phyloP scores from a whole-genome alignment of 92 coral and sea anemone genomes.

The Phenganax marumi region DNA sequence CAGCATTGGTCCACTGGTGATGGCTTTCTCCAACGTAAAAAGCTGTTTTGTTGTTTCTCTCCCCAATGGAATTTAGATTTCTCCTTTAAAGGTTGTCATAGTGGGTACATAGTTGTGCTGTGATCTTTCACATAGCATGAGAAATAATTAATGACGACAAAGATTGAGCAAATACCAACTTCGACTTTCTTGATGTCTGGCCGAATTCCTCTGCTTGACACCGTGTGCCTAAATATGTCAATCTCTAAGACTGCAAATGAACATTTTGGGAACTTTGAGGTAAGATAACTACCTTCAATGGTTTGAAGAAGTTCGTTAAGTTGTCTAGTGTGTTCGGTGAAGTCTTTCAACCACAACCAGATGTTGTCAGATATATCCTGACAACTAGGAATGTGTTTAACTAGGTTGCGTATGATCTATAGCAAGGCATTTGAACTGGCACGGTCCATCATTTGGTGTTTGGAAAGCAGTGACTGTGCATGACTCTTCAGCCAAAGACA shows the following conservation, averaged over 20 bases:
- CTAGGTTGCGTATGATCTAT: conserved; percentile 12
- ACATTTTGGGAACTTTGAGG: conserved; percentile 4
- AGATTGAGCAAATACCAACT: too few relatives aligned
- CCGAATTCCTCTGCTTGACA: too few relatives aligned
- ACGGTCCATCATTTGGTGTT: conserved; percentile 42
- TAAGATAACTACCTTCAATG: background rate
- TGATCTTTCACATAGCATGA: too few relatives aligned
- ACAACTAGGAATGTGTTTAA: background rate
- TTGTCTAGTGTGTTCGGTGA: conserved; percentile 3
- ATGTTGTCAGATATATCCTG: conserved; percentile 12
- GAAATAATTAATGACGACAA: too few relatives aligned
- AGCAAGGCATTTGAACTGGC: conserved; percentile 16
- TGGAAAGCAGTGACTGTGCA: conserved; percentile 46
- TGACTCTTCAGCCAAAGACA: conserved; percentile 51
- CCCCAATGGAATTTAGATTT: background rate
- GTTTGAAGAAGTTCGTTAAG: background rate
- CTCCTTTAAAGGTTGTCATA: background rate
- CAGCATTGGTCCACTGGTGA: background rate
- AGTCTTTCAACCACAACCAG: conserved; percentile 23
- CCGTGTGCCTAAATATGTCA: too few relatives aligned
- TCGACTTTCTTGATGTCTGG: too few relatives aligned
- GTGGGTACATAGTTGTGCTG: too few relatives aligned
- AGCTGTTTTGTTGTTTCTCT: background rate
- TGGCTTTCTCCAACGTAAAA: background rate
- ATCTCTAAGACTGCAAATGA: conserved; percentile 4